Percentiles rank a stretch among this genome's conserved stretches.
Conservation (phyloP, 2,797 vertebrate genomes). For the Adrianichthys oophorus region DNA sequence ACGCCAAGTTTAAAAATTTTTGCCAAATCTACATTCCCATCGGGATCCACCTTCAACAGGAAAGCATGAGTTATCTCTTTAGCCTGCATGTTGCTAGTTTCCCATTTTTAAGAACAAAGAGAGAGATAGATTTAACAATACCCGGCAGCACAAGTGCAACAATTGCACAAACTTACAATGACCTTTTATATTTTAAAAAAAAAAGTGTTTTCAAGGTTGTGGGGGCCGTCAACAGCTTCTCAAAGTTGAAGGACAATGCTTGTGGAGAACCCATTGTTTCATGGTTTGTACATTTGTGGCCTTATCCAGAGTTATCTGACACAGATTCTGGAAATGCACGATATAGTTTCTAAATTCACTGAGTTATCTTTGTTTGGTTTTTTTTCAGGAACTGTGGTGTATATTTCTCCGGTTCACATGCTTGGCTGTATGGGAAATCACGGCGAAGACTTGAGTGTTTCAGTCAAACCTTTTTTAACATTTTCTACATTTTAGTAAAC, state of each 20-base stretch:
- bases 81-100: not conserved
- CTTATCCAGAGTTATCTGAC: constrained; percentile 15
- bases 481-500: too few species aligned
- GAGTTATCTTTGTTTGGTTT: not conserved
- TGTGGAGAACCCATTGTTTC: constrained; percentile 12
- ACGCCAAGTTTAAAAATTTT: not conserved
- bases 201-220: not conserved
- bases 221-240: not conserved
- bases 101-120: not conserved
- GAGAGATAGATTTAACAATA: not conserved
- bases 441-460: too few species aligned
- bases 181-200: not conserved
- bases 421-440: not conserved
- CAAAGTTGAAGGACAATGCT: constrained; percentile 2
- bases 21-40: not conserved
- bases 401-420: constrained; percentile 17
- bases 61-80: not conserved
- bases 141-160: not conserved
- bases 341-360: constrained; percentile 1
- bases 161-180: not conserved
- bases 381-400: constrained; percentile 17
- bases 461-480: too few species aligned
- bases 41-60: not conserved
- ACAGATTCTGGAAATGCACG: constrained; percentile 9
- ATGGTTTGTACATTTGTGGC: not conserved